These are phyloP conservation scores for Pipra filicauda DNA, from an alignment of 2,113 vertebrate genomes.

Conservation along the genomic window DNA sequence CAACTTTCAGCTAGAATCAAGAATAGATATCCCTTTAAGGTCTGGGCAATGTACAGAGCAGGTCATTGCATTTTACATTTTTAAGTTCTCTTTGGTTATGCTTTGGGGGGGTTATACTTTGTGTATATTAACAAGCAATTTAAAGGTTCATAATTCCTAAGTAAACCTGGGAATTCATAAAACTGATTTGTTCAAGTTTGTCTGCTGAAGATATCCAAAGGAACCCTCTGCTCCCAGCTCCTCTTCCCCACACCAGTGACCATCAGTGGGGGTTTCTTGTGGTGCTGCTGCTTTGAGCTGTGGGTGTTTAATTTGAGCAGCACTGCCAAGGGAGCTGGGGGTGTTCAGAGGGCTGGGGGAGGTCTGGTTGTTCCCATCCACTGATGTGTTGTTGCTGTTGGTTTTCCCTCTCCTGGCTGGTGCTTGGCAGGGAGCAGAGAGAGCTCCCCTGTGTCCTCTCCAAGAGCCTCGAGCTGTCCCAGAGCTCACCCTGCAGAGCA, in stretches of 20 bases:
- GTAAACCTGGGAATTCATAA: background rate
- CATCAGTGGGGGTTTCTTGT: background rate
- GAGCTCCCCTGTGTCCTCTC: background rate
- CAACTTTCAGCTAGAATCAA: background rate
- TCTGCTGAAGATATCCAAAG: background rate
- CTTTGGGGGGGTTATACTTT: background rate
- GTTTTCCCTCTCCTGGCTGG: background rate
- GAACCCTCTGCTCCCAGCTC: background rate
- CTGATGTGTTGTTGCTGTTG: background rate
- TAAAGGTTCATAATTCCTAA: background rate
- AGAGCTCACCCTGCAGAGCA: background rate
- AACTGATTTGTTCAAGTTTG: background rate
- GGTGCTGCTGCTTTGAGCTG: background rate
- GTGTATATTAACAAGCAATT: background rate
- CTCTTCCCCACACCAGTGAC: background rate
- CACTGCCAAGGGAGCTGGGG: background rate
- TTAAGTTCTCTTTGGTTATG: background rate
- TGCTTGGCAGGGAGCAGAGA: slow-evolving; percentile 21
- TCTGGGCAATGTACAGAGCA: background rate
- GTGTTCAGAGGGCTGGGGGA: background rate
- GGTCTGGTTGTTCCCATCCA: background rate
- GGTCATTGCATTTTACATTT: background rate
- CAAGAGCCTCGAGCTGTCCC: slow-evolving; percentile 29
- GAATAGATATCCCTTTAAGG: background rate
- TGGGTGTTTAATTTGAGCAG: background rate